Base-by-base conservation (phyloP, 2,888 invertebrate genomes). In the Eilema sororculum region DNA sequence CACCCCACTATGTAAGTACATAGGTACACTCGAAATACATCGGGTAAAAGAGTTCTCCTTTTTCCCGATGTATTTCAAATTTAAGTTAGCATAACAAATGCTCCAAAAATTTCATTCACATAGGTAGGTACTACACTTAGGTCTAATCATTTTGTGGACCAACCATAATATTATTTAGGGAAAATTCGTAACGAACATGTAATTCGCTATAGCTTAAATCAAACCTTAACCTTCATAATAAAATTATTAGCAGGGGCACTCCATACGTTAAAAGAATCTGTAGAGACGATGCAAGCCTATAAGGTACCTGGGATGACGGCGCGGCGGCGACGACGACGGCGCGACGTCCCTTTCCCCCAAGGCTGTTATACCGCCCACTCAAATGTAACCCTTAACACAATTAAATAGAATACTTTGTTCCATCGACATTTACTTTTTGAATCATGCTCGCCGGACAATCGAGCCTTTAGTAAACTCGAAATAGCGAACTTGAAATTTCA, bases 331-430 rank as follows among this genome's bases (percentile, higher is more conserved):
- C 86, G 52, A 41, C 37, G 41, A 8, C 59, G 88, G 80, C 84
- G 84, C 84, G 83, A 90, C 91, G 93, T 93, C 91, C 93, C 94
- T 92, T 93, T 93, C 93, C 89, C 91, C 87, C 93, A 93, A 93
- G 93, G 93, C 89, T 90, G 88, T 74, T 16, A 61, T n/a, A 28
- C 72, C 69, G 68, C 76, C 69, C 86, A 87, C 68, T 70, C 87
- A 62, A 89, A 81, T 82, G 74, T 81, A 79, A 80, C 77, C 86
- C 87, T 78, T 89, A 87, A 30, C 2, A 0, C 28, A 71, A 71
- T 12, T 2, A 0, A 5, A 16, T 71, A 77, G 33, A 69, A 73
- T 62, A 28, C 63, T 61, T 65, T 74, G 20, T 82, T 62, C 33
- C 8, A 25, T 69, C 61, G 24, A 69, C 24, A 28, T 5, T n/a